Evolutionary conservation across 1,140 invertebrate species (phyloP), one percentile per base, ranked within the genome.

Genomic region (Bombus terrestris): DNA sequence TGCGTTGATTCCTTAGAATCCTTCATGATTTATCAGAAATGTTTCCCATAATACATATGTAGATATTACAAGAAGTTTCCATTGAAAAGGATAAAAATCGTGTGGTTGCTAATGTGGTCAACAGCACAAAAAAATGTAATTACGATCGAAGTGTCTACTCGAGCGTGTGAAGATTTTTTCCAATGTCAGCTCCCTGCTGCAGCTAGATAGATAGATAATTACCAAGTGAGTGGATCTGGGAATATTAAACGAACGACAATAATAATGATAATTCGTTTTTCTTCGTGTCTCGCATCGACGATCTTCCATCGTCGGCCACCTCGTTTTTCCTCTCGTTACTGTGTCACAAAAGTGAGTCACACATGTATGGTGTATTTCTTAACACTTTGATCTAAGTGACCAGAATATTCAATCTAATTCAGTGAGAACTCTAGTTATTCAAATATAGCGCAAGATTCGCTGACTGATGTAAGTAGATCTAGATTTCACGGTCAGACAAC

Each of bases 231-330:
- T 35, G 41, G 43, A 83, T 69, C 35, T 32, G n/a, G 37, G 28
- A 22, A 37, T 78, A 71, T 84, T 57, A 32, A 39, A 18, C 32
- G 18, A 71, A 2, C 35, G 69, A 57, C 41, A 57, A 76, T 41
- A 53, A 71, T 41, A 69, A 59, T 59, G 10, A 62, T 73, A 66
- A 59, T 66, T 35, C 32, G 41, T 75, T 82, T 64, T 82, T 82
- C 53, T 57, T 3, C 5, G 71, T 86, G 39, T 90, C 81, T 89
- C 88, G 89, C 89, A 83, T 87, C 86, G 79, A 28, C 73, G 69
- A 57, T 73, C 87, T 35, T 66, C 22, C 10, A 41, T 41, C 83
- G 80, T 81, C 69, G 81, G 15, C 62, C 69, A 64, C 43, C 32
- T 53, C 9, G 64, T 81, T 89, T 90, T 90, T 87, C 72, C 64